Evolutionary conservation across 2,888 invertebrate species (phyloP).

Genomic region (Drosophila meridiana): DNA sequence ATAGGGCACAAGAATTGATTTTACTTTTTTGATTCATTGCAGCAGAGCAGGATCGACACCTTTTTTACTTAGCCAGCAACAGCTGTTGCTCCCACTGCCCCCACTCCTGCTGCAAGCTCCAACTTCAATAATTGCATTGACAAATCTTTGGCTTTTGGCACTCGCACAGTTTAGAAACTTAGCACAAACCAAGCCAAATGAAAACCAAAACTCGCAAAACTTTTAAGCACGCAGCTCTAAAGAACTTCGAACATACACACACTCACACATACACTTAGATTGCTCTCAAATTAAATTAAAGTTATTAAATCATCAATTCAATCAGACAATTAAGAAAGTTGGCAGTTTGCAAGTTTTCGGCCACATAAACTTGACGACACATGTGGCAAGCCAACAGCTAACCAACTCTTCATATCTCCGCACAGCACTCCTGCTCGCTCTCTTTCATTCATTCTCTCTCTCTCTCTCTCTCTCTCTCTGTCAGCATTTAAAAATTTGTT

Average conservation of each 20-base stretch:
- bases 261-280: constrained; percentile 21
- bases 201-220: constrained; percentile 65
- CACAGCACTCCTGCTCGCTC: not conserved
- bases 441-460: not conserved
- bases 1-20: constrained; percentile 52
- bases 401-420: not conserved
- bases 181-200: constrained; percentile 64
- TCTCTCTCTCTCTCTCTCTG: not conserved
- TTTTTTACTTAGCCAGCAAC: constrained; percentile 18
- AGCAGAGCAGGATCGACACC: constrained; percentile 9
- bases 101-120: constrained; percentile 23
- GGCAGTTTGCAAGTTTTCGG: constrained; percentile 63
- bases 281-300: constrained; percentile 78
- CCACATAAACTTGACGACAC: constrained; percentile 70
- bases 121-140: constrained; percentile 66
- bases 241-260: constrained; percentile 38
- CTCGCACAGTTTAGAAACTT: constrained; percentile 57
- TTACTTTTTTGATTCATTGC: constrained; percentile 51
- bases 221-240: constrained; percentile 56
- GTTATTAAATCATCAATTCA: constrained; percentile 85
- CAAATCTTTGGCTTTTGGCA: constrained; percentile 66
- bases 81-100: constrained; percentile 6
- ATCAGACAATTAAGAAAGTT: constrained; percentile 84
- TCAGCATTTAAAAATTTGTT: constrained; percentile 48
- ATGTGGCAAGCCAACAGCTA: constrained; percentile 49